Conservation (phyloP, 2,888 invertebrate genomes). For the Colletes collaris region DNA sequence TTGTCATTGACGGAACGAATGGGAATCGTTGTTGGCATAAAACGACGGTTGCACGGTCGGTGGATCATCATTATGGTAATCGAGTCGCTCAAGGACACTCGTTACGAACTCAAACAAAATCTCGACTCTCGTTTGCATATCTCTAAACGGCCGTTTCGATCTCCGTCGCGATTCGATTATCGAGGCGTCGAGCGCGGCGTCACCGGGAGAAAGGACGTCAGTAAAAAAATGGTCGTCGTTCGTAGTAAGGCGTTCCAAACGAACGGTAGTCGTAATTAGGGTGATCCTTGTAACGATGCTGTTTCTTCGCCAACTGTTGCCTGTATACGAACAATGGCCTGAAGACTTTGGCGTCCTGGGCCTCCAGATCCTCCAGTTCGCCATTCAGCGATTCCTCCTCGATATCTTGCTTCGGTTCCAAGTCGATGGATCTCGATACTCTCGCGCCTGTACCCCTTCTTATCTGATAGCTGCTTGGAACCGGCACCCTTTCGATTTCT, state of each 20-base stretch:
- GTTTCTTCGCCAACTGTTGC: conserved; percentile 71
- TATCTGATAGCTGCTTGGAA: not conserved
- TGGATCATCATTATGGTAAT: conserved; percentile 28
- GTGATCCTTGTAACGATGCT: conserved; percentile 33
- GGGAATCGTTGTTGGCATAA: conserved; percentile 28
- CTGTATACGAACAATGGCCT: conserved; percentile 78
- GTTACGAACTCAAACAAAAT: conserved; percentile 1
- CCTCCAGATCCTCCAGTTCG: conserved; percentile 66
- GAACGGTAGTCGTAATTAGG: not conserved
- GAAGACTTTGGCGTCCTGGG: conserved; percentile 76
- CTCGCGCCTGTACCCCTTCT: conserved; percentile 1
- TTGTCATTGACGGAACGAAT: not conserved
- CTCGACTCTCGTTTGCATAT: conserved; percentile 20
- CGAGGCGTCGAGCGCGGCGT: not conserved
- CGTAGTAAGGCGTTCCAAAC: conserved; percentile 14
- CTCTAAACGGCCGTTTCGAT: not conserved
- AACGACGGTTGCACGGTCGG: conserved; percentile 28
- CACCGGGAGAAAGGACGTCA: conserved; percentile 16
- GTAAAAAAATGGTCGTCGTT: conserved; percentile 14
- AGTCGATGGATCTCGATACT: conserved; percentile 49
- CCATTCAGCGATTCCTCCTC: not conserved
- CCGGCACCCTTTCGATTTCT: conserved; percentile 51
- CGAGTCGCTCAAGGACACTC: conserved; percentile 22
- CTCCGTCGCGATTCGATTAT: not conserved
- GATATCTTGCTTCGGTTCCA: conserved; percentile 20